These are phyloP conservation scores for Hipparchia semele DNA, from an alignment of 2,888 invertebrate species.

Conservation along the genomic window DNA sequence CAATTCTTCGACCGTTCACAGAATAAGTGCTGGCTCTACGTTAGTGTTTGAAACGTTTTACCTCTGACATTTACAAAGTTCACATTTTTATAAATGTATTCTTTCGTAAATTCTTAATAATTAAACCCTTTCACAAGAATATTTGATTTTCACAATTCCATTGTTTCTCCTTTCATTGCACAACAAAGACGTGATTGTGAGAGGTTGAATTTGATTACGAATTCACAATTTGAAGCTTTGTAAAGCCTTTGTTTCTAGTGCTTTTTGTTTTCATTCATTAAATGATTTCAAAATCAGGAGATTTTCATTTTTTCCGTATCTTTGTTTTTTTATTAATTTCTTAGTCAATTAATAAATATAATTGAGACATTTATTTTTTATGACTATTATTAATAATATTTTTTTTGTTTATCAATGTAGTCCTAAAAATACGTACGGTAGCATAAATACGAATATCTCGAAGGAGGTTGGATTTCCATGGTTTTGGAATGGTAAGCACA, in stretches of 20 bases:
- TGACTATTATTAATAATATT: no score
- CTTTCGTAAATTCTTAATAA: background rate
- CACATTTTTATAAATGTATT: background rate
- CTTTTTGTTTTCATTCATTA: background rate
- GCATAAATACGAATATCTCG: no score
- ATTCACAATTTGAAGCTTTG: constrained; percentile 5
- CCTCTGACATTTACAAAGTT: no score
- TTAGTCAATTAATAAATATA: no score
- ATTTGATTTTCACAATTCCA: constrained; percentile 2
- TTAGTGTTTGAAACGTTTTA: no score
- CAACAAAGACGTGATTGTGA: constrained; percentile 1
- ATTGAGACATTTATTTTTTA: no score
- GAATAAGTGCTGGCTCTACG: no score
- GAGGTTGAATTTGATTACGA: constrained; percentile 1
- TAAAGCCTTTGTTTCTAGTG: background rate
- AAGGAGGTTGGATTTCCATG: no score
- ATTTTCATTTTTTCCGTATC: background rate
- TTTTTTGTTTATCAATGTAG: no score
- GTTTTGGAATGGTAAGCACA: no score
- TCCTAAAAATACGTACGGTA: no score
- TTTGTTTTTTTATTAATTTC: background rate
- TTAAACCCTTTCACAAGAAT: constrained; percentile 1
- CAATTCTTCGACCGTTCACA: no score
- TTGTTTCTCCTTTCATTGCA: constrained; percentile 1
- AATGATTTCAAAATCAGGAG: background rate